Base-by-base conservation (phyloP, 2,888 invertebrate species). In the Drosophila limbata region DNA sequence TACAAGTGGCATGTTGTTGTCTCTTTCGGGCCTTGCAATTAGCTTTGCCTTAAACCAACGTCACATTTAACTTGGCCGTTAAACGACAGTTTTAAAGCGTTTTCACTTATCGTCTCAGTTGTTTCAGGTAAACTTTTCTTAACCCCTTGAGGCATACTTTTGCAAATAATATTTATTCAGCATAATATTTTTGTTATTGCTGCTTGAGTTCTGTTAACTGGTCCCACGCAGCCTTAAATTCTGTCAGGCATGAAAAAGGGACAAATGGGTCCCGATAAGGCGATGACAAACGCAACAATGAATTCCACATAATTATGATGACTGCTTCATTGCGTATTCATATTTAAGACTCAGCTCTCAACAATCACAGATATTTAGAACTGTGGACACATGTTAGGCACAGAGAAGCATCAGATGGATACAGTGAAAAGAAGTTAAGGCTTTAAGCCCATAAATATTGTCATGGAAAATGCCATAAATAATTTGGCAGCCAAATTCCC, bases 241-340 rank as follows among this genome's bases (percentile, higher is more conserved):
- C 73, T 48, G 55, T 69, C 59, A 60, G 61, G 40, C 73, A 50
- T 65, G 48, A 77, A 73, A 60, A 73, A 71, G 35, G 73, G 50
- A 53, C 39, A 61, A 72, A 75, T 50, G 48, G 50, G 13, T 8
- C 31, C 28, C n/a, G 73, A 76, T 64, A 76, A 76, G 69, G 50
- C 73, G 69, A 45, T 28, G 56, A 66, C 35, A 44, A 48, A 33
- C 35, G 48, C 56, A 33, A 59, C 53, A 48, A 56, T 65, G 56
- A 76, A 73, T 66, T 69, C 56, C 45, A 31, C 57, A 73, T 55
- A 52, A 76, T 77, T 66, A 77, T 77, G 77, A 66, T 67, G 63
- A 53, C 37, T 42, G 53, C 39, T 44, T 56, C 44, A 33, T 25
- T 56, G 53, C 28, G 57, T 61, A 65, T 73, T 62, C 69, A 77